These are phyloP conservation scores for Synergus laeviventris DNA, from an alignment of 2,888 invertebrate species.

Conservation along the genomic window DNA sequence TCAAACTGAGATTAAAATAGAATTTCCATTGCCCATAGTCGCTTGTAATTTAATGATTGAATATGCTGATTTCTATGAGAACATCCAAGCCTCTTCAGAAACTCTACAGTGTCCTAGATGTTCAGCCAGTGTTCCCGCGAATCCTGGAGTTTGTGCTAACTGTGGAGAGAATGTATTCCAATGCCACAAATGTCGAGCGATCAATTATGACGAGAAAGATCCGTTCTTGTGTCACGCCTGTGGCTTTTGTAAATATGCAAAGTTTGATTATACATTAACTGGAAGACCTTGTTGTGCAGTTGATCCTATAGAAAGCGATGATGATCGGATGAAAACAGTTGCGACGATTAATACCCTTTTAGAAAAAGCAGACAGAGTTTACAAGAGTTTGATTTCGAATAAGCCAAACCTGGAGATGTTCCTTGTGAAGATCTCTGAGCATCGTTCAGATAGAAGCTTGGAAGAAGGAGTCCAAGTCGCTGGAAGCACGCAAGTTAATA, in stretches of 20 bases:
- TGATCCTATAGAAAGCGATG: constrained; percentile 97
- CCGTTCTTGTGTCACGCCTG: constrained; percentile 99
- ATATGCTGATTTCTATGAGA: constrained; percentile 98
- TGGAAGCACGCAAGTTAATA: constrained; percentile 85
- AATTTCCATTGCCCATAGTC: constrained; percentile 97
- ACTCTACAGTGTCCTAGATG: constrained; percentile 97
- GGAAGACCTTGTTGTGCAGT: constrained; percentile 96
- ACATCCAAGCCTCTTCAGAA: constrained; percentile 94
- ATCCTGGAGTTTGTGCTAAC: constrained; percentile 97
- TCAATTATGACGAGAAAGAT: constrained; percentile 99
- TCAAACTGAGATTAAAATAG: constrained; percentile 96
- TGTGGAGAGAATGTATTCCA: constrained; percentile 99
- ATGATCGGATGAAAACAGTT: constrained; percentile 96
- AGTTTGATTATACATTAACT: constrained; percentile 96
- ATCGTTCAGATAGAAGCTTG: constrained; percentile 83
- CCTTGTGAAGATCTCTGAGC: constrained; percentile 91
- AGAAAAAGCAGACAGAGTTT: constrained; percentile 96
- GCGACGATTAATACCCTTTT: constrained; percentile 92
- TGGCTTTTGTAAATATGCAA: constrained; percentile 99
- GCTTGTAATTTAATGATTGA: constrained; percentile 99
- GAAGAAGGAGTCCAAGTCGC: constrained; percentile 77
- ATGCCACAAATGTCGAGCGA: constrained; percentile 98
- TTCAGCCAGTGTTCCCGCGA: constrained; percentile 96
- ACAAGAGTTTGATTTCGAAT: constrained; percentile 92
- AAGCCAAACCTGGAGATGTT: constrained; percentile 93